These are phyloP conservation scores for Smittia sp. DNA, from an alignment of 2,888 invertebrate genomes.

Conservation along the genomic window DNA sequence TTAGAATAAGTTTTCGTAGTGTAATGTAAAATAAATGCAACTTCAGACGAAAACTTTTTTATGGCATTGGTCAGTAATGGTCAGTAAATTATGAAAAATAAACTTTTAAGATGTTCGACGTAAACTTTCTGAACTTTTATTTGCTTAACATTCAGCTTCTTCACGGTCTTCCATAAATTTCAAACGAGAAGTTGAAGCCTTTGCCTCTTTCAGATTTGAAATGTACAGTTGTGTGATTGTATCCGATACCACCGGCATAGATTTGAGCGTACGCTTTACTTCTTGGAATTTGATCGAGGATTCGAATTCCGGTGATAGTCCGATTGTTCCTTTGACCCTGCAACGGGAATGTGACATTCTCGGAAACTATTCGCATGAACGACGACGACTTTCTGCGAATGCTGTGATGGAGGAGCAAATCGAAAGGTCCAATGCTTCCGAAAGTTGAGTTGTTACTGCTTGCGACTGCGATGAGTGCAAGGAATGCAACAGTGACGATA, in stretches of 20 bases:
- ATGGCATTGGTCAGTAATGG: background rate
- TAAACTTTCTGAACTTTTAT: background rate
- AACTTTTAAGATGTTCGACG: conserved; percentile 9
- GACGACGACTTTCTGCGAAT: conserved; percentile 45
- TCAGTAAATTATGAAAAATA: background rate
- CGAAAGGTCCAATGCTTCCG: conserved; percentile 38
- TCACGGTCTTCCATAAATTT: conserved; percentile 49
- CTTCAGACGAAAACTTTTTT: background rate
- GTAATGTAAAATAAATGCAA: no score
- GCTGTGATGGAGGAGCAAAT: background rate
- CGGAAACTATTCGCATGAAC: conserved; percentile 46
- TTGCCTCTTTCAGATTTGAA: conserved; percentile 54
- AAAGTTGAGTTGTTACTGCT: conserved; percentile 32
- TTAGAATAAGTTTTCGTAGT: no score
- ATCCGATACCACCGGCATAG: conserved; percentile 52
- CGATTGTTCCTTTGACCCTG: conserved; percentile 42
- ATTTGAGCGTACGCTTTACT: conserved; percentile 53
- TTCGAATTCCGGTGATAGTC: conserved; percentile 50
- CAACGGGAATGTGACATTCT: conserved; percentile 43
- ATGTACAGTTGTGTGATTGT: conserved; percentile 48
- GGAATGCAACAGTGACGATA: background rate
- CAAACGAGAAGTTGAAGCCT: conserved; percentile 53
- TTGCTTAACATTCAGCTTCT: background rate
- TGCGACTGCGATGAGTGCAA: background rate
- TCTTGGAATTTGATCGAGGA: conserved; percentile 52